Conservation (phyloP, 1,140 invertebrate species). For the Caenorhabditis latens region DNA sequence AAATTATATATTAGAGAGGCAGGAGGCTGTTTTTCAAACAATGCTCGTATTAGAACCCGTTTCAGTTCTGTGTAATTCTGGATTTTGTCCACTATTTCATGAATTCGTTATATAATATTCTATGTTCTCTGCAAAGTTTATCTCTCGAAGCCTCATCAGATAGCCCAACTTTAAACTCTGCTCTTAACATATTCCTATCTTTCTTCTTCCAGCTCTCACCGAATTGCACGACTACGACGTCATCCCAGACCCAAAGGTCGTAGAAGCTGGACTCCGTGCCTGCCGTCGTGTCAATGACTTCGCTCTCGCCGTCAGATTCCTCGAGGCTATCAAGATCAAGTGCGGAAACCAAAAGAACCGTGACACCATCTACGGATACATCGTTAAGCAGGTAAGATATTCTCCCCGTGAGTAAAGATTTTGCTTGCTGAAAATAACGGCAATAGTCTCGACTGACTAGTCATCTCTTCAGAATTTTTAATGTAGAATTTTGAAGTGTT, state of each 20-base stretch:
- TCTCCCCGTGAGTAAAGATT: neutral
- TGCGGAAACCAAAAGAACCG: slow-evolving; percentile 83
- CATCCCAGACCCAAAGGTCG: slow-evolving; percentile 93
- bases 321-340: slow-evolving; percentile 91
- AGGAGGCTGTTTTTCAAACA: too few relatives aligned
- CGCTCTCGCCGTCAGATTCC: slow-evolving; percentile 89
- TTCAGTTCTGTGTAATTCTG: too few relatives aligned
- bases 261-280: slow-evolving; percentile 90
- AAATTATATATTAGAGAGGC: too few relatives aligned
- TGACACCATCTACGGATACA: slow-evolving; percentile 72
- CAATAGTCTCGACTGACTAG: neutral
- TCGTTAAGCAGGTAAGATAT: slow-evolving; percentile 73
- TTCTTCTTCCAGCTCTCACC: slow-evolving; percentile 70
- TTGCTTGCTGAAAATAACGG: neutral
- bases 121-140: too few relatives aligned
- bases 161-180: too few relatives aligned
- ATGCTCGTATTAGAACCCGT: too few relatives aligned
- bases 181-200: too few relatives aligned
- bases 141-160: too few relatives aligned
- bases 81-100: too few relatives aligned
- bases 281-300: slow-evolving; percentile 94
- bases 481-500: slow-evolving; percentile 33
- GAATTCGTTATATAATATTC: too few relatives aligned
- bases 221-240: slow-evolving; percentile 82
- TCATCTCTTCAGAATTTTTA: slow-evolving; percentile 37